phyloP scores from a whole-genome alignment of 2,888 invertebrate genomes.

The Andrena minutula region DNA sequence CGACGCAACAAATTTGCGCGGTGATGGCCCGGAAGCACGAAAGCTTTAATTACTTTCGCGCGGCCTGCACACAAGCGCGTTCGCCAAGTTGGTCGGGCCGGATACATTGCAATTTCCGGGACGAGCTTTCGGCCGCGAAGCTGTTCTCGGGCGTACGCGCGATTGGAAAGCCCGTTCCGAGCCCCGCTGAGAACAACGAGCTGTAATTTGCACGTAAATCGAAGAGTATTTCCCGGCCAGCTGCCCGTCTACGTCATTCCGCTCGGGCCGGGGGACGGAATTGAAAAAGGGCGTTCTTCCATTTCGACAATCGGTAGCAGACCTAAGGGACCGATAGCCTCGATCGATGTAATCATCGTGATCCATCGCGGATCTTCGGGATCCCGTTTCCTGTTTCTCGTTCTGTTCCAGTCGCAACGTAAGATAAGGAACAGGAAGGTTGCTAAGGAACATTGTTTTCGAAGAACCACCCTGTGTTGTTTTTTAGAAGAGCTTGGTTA shows the following conservation, averaged over 20 bases:
- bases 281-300: slow-evolving; percentile 40
- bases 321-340: neutral
- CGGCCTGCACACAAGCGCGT: slow-evolving; percentile 21
- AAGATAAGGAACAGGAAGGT: too few relatives aligned
- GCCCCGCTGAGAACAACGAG: slow-evolving; percentile 24
- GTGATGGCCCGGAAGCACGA: slow-evolving; percentile 60
- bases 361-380: slow-evolving; percentile 6
- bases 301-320: slow-evolving; percentile 21
- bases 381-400: slow-evolving; percentile 19
- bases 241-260: slow-evolving; percentile 20
- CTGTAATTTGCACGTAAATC: slow-evolving; percentile 70
- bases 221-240: slow-evolving; percentile 57
- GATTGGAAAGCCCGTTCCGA: slow-evolving; percentile 53
- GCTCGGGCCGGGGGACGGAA: neutral
- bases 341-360: neutral
- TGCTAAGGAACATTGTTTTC: slow-evolving; percentile 12
- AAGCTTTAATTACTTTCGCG: slow-evolving; percentile 64
- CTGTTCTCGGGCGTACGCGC: slow-evolving; percentile 40
- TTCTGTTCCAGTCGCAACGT: slow-evolving; percentile 2
- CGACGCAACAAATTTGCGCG: slow-evolving; percentile 49
- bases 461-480: neutral
- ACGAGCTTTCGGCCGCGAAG: slow-evolving; percentile 60
- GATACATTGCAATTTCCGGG: slow-evolving; percentile 65
- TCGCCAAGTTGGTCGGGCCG: slow-evolving; percentile 38
- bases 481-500: neutral